These are phyloP conservation scores for Aphelinus atriplicis DNA, from an alignment of 1,140 invertebrate species.

Conservation along the genomic window DNA sequence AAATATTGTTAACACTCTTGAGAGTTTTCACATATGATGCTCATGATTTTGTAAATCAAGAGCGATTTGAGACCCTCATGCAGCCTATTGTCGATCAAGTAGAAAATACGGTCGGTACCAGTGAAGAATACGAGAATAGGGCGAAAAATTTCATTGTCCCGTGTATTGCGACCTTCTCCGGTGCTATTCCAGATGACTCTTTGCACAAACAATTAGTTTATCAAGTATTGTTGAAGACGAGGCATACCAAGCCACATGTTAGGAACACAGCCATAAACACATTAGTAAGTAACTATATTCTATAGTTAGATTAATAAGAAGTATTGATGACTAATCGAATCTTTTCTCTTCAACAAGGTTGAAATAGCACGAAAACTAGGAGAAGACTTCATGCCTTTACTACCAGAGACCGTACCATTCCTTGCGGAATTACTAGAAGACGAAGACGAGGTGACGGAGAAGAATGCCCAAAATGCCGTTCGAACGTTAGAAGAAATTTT, in stretches of 20 bases:
- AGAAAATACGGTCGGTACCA: conserved; percentile 80
- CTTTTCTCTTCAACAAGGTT: conserved; percentile 69
- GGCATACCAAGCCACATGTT: conserved; percentile 73
- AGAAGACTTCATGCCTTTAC: conserved; percentile 81
- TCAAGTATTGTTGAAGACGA: conserved; percentile 88
- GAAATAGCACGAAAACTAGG: conserved; percentile 81
- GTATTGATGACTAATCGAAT: neutral
- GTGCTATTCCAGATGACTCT: conserved; percentile 83
- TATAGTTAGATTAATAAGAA: conserved; percentile 7
- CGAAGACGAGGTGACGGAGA: conserved; percentile 82
- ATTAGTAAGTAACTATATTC: conserved; percentile 50
- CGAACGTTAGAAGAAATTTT: conserved; percentile 82
- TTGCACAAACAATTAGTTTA: conserved; percentile 90
- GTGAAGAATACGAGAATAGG: conserved; percentile 69
- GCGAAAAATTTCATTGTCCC: conserved; percentile 75
- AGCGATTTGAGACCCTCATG: conserved; percentile 84
- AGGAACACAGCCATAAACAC: conserved; percentile 55
- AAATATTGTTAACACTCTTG: conserved; percentile 78
- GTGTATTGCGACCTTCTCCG: conserved; percentile 83
- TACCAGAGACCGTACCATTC: conserved; percentile 87
- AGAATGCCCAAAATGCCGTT: conserved; percentile 76
- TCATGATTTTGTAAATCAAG: conserved; percentile 84
- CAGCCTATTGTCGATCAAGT: conserved; percentile 88
- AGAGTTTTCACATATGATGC: conserved; percentile 85
- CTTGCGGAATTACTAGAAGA: conserved; percentile 86